Evolutionary conservation across 1,140 invertebrate genomes (phyloP).

Genomic region (Magallana gigas): DNA sequence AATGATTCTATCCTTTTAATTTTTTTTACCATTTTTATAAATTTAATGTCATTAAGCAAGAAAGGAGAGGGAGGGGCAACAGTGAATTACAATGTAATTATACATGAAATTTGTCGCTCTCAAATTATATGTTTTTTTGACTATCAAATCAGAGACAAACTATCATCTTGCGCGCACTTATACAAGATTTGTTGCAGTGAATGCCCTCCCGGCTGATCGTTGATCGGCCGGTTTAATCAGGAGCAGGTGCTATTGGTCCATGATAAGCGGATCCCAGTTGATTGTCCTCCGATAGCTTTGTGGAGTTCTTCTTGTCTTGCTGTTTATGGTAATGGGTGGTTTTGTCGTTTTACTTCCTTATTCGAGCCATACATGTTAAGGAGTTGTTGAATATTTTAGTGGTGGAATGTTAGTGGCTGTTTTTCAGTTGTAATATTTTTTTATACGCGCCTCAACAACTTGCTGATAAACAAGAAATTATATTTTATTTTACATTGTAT

Average conservation of each 20-base stretch:
- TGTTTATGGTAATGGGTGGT: neutral
- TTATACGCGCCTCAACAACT: neutral
- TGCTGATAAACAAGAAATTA: too few species aligned
- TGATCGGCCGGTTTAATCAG: neutral
- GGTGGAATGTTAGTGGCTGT: neutral
- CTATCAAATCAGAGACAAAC: too few species aligned
- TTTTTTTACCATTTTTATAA: too few species aligned
- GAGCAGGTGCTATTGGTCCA: constrained; percentile 7
- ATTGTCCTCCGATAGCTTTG: neutral
- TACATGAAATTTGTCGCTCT: too few species aligned
- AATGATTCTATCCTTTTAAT: too few species aligned
- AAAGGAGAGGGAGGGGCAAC: too few species aligned
- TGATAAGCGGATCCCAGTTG: constrained; percentile 17
- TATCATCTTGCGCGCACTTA: too few species aligned
- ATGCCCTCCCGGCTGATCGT: neutral
- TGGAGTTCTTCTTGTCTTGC: neutral
- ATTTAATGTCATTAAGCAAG: too few species aligned
- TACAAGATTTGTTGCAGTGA: neutral
- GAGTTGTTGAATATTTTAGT: neutral
- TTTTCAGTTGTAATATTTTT: neutral
- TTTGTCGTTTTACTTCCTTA: neutral
- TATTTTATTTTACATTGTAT: too few species aligned
- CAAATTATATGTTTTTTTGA: too few species aligned
- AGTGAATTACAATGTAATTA: too few species aligned
- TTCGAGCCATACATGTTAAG: neutral